Base-by-base conservation (phyloP, 1,140 invertebrate genomes). In the Bombus ignitus region DNA sequence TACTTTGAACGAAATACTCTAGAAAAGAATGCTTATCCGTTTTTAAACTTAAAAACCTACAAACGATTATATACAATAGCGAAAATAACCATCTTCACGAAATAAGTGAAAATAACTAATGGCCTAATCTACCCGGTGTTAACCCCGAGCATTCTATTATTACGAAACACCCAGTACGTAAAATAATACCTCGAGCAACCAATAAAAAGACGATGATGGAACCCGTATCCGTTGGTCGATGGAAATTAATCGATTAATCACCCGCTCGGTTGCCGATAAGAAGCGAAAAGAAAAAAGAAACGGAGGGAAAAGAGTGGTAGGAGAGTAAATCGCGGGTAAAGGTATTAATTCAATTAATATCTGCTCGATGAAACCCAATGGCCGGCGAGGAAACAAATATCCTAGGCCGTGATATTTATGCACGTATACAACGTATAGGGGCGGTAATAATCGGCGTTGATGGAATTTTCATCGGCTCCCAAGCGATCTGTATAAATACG, bases 381-480 rank as follows among this genome's bases (percentile, higher is more conserved):
- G 72, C 42, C 42, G 42, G 3, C 8, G 59, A n/a, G 3, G 79
- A 22, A 18, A 37, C 37, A 39, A 65, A 73, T 44, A 44, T 39
- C 37, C 39, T 47, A 68, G 42, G 10, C 42, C 2, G 10, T 32
- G 6, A 35, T 76, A 39, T 28, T 35, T 35, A 75, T 57, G 22
- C 47, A 39, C 37, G 71, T 59, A 35, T 47, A 68, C 9, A 42
- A 79, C 28, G 57, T 75, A 68, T 18, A 59, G 37, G 65, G 59
- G 28, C 35, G n/a, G 39, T 83, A 83, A 83, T 82, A 70, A 73
- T 86, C 62, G 80, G 74, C 62, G 83, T 85, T 85, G 84, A 81
- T 85, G 83, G 70, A 85, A 85, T 85, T 85, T 85, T 85, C 84
- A 85, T 81, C 84, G 84, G 77, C 78, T 81, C 59, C 70, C 70